Conservation (phyloP, 1,140 invertebrate species). For the Tribolium madens region DNA sequence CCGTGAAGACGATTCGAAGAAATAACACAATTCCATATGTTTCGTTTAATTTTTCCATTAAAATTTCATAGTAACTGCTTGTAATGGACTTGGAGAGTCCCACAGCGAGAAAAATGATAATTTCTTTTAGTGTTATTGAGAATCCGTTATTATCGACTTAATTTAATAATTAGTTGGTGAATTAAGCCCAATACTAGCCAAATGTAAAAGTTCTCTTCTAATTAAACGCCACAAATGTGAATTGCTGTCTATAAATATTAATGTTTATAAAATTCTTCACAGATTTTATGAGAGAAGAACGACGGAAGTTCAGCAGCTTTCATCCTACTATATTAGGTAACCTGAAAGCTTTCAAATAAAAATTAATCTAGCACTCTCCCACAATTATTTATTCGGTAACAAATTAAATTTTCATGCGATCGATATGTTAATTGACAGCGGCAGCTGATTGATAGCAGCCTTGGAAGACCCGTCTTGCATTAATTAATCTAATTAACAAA, state of each 20-base stretch:
- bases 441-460: conserved; percentile 15
- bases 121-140: neutral
- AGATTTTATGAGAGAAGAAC: conserved; percentile 1
- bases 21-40: neutral
- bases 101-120: neutral
- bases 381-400: neutral
- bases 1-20: neutral
- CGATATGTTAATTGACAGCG: neutral
- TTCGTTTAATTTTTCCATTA: neutral
- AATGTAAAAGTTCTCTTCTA: neutral
- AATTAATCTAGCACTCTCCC: neutral
- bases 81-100: neutral
- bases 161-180: neutral
- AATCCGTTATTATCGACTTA: neutral
- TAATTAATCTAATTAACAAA: conserved; percentile 6
- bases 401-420: neutral
- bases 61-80: neutral
- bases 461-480: conserved; percentile 19
- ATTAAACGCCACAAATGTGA: conserved; percentile 4
- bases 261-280: conserved; percentile 1
- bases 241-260: neutral
- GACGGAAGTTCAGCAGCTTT: conserved; percentile 28
- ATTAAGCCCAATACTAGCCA: too few species aligned
- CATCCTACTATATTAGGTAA: conserved; percentile 16
- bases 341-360: conserved; percentile 17